Percentiles rank a stretch among this genome's conserved stretches.
Conservation (phyloP, 2,888 invertebrate species). For the Drosophila niveifrons region DNA sequence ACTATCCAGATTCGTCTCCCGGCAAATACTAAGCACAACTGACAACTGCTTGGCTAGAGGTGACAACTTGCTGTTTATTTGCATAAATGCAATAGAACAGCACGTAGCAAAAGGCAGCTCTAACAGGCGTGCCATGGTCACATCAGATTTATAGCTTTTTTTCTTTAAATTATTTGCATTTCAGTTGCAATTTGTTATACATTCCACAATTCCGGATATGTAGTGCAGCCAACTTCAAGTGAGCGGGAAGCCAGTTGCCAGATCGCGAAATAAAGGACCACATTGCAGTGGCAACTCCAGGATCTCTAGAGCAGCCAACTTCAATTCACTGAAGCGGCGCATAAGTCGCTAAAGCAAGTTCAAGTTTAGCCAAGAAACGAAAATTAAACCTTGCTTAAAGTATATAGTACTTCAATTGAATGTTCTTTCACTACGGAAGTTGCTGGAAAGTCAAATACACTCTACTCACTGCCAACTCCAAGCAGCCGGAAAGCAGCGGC, state of each 20-base stretch:
- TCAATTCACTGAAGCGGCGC: neutral
- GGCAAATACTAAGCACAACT: slow-evolving; percentile 26
- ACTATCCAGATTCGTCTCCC: slow-evolving; percentile 41
- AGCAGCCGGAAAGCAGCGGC: slow-evolving; percentile 35
- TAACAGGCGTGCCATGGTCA: slow-evolving; percentile 25
- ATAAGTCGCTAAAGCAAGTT: neutral
- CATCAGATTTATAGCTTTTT: slow-evolving; percentile 12
- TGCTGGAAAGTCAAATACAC: slow-evolving; percentile 14
- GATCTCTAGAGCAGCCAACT: neutral
- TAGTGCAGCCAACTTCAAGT: neutral
- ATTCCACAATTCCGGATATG: neutral
- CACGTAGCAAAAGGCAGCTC: slow-evolving; percentile 18
- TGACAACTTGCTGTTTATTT: slow-evolving; percentile 10
- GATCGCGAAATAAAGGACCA: neutral
- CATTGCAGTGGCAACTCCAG: neutral
- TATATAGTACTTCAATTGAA: neutral
- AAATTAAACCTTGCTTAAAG: slow-evolving; percentile 3
- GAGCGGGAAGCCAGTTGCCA: neutral
- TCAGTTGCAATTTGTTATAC: neutral
- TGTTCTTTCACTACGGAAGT: slow-evolving; percentile 27
- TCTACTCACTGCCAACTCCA: slow-evolving; percentile 14
- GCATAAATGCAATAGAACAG: slow-evolving; percentile 27
- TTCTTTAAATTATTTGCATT: neutral
- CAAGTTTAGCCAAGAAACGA: neutral
- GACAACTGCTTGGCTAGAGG: slow-evolving; percentile 9